These are phyloP conservation scores for Gymnocypris eckloni DNA, from an alignment of 2,797 vertebrate species.

Conservation along the genomic window DNA sequence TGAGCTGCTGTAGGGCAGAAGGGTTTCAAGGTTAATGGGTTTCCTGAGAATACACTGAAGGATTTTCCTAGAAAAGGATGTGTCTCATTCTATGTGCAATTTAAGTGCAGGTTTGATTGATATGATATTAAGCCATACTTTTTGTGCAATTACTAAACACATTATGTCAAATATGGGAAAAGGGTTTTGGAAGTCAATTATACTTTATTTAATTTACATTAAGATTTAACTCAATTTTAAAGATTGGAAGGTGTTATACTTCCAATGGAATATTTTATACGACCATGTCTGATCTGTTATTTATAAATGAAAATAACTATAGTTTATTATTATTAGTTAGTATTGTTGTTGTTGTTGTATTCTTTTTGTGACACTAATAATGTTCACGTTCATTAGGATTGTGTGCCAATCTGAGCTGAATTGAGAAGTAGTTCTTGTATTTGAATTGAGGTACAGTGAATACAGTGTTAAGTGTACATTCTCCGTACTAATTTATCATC, in stretches of 20 bases:
- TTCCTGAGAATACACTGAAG: conserved; percentile 28
- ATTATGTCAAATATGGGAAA: neutral
- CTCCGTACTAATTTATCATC: too few species aligned
- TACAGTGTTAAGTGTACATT: too few species aligned
- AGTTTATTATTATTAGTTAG: neutral
- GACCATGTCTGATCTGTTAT: neutral
- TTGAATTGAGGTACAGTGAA: neutral
- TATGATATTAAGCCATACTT: neutral
- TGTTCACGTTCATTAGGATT: neutral
- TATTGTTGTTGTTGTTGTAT: too few species aligned
- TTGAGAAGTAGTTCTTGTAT: neutral
- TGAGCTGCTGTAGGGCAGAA: conserved; percentile 4
- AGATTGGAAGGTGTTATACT: neutral
- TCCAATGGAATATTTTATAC: too few species aligned
- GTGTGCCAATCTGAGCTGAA: neutral
- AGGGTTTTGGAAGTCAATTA: neutral
- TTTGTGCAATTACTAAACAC: neutral
- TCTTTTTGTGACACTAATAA: neutral
- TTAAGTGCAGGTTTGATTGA: neutral
- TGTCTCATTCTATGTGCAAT: conserved; percentile 2
- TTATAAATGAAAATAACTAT: neutral
- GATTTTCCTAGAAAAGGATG: conserved; percentile 6
- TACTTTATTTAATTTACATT: neutral
- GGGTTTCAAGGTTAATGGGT: conserved; percentile 52
- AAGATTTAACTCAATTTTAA: neutral